Evolutionary conservation across 2,888 invertebrate species (phyloP), one percentile per base, ranked within the genome.

Genomic region (Balanococcus diminutus): DNA sequence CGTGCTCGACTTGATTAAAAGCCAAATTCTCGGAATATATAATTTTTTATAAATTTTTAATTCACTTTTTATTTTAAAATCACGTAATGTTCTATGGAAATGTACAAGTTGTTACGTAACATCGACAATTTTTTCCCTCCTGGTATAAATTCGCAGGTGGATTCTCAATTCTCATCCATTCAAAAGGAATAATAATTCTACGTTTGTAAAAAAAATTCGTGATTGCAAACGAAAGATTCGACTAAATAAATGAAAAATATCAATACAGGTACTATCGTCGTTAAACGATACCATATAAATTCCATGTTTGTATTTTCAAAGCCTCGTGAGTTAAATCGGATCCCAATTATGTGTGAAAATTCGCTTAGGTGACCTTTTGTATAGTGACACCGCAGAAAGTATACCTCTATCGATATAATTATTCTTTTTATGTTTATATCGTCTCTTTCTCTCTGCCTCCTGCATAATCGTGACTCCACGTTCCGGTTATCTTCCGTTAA

Each of bases 11-110:
- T 79, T 79, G 75, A 79, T 36, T 36, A 36, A 79, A 36, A 79
- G 75, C 75, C 75, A 79, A 79, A 36, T 79, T 79, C 75, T 31
- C 14, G 67, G 67, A 67, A 67, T 67, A 67, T 67, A 67, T 67
- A 31, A 67, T 67, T 67, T 67, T 67, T 28, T 14, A 67, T 28
- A 28, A 67, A 67, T 28, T 67, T 67, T 67, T 67, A 19, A 56
- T 28, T 67, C 11, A 1, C 28, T 28, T 67, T n/a, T 28, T 25
- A 67, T 28, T 67, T 67, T 28, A 0, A 22, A n/a, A 56, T 56
- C 56, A 67, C 67, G 28, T 67, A 67, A 67, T 67, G 22, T 22
- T 22, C 9, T 14, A 46, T 56, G 56, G 56, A 56, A 56, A 56
- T 56, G 22, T 56, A 56, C 56, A 1, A 9, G 56, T 9, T 6